phyloP scores from a whole-genome alignment of 2,888 invertebrate species.

The Ochropleura leucogaster region DNA sequence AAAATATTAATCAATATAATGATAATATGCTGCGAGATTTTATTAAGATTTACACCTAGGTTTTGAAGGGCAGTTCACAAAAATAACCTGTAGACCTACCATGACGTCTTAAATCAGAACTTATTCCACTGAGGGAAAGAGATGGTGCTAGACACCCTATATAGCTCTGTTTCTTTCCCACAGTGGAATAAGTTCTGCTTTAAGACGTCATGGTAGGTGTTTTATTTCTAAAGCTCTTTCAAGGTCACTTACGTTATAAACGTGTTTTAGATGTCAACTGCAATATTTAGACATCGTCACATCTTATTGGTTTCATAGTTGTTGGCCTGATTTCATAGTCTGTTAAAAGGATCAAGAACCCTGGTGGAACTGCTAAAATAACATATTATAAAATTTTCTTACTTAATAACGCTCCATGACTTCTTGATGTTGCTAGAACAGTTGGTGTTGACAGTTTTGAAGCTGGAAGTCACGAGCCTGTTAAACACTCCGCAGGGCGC shows the following conservation, averaged over 20 bases:
- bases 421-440: constrained; percentile 94
- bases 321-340: neutral
- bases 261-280: neutral
- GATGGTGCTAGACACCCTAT: too few species aligned
- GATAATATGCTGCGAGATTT: too few species aligned
- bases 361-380: neutral
- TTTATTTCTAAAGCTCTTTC: neutral
- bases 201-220: neutral
- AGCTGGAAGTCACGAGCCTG: constrained; percentile 95
- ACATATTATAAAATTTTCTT: neutral
- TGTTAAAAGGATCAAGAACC: neutral
- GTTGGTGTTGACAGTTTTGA: constrained; percentile 84
- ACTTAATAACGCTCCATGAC: constrained; percentile 95
- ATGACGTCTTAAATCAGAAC: too few species aligned
- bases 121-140: too few species aligned
- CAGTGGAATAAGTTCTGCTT: too few species aligned
- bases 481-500: constrained; percentile 94
- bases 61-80: neutral
- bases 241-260: neutral
- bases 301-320: neutral
- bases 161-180: too few species aligned
- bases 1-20: constrained; percentile 34
- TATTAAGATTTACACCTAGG: neutral
- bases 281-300: neutral
- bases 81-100: neutral